Conservation (phyloP, 2,888 invertebrate genomes). For the Nephrocerus scutellatus region DNA sequence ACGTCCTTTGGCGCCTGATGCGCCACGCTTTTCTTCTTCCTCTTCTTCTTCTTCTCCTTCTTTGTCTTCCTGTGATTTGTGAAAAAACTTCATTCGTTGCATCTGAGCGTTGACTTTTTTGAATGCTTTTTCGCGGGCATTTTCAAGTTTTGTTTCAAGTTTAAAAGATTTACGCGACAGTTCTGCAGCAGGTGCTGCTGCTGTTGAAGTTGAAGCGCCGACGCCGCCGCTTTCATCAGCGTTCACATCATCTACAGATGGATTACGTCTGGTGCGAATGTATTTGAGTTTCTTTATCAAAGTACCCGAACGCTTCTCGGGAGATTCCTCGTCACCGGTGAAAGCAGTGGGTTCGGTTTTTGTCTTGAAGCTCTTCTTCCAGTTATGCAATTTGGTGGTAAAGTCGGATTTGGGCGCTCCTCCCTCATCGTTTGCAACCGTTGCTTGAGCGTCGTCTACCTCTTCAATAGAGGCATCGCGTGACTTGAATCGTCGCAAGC, state of each 20-base stretch:
- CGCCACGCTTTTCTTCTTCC: conserved; percentile 1
- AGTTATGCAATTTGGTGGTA: conserved; percentile 31
- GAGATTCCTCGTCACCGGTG: conserved; percentile 22
- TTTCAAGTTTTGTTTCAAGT: conserved; percentile 26
- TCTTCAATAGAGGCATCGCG: conserved; percentile 26
- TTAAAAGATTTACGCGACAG: too few relatives aligned
- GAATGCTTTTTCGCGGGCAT: conserved; percentile 30
- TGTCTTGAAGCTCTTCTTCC: conserved; percentile 37
- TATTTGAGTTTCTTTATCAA: conserved; percentile 28
- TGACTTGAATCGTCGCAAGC: conserved; percentile 31
- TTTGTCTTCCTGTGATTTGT: conserved; percentile 23
- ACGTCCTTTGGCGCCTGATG: too few relatives aligned
- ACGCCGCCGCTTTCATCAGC: conserved; percentile 19
- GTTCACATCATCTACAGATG: conserved; percentile 23
- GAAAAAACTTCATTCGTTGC: conserved; percentile 36
- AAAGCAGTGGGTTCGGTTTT: conserved; percentile 13
- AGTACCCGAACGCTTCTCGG: conserved; percentile 23
- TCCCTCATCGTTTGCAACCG: conserved; percentile 13
- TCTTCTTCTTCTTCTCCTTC: conserved; percentile 14
- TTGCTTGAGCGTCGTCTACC: conserved; percentile 13
- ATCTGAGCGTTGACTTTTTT: conserved; percentile 36
- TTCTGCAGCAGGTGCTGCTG: conserved; percentile 8
- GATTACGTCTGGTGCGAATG: conserved; percentile 27
- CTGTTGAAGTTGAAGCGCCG: conserved; percentile 8
- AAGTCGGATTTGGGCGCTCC: conserved; percentile 11